Conservation (phyloP, 2,888 invertebrate species). For the Amorpha juglandis region DNA sequence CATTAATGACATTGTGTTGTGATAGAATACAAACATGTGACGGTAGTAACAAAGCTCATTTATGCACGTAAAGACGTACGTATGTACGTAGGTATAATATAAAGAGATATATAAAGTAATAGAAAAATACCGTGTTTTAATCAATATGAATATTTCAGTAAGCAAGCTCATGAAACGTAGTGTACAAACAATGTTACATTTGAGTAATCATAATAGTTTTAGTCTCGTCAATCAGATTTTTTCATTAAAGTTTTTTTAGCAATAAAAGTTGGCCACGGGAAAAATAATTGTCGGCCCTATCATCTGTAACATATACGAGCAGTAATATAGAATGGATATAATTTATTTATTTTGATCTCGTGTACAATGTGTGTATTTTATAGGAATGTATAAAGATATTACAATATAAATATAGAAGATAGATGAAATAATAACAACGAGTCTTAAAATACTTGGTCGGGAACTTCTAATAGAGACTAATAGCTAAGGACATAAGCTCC, state of each 20-base stretch:
- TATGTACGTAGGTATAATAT: background rate
- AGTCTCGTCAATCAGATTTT: constrained; percentile 8
- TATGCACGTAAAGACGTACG: constrained; percentile 24
- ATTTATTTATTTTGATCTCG: background rate
- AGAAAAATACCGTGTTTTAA: constrained; percentile 25
- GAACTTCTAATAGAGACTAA: constrained; percentile 80
- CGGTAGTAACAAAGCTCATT: constrained; percentile 64
- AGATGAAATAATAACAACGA: constrained; percentile 63
- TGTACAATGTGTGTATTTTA: constrained; percentile 29
- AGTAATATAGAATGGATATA: too few species aligned
- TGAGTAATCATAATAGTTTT: background rate
- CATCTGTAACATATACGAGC: too few species aligned
- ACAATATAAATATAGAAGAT: constrained; percentile 38
- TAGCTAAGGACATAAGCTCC: constrained; percentile 81
- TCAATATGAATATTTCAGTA: constrained; percentile 18
- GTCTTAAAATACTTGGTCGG: constrained; percentile 82
- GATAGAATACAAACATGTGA: constrained; percentile 53
- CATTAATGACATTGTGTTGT: constrained; percentile 62
- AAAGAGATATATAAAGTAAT: constrained; percentile 24
- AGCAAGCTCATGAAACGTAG: constrained; percentile 14
- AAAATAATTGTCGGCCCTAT: background rate
- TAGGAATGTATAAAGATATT: constrained; percentile 36
- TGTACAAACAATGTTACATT: constrained; percentile 4
- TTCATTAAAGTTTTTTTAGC: background rate
- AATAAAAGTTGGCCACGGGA: background rate